A percentile compares a stretch with the other conserved stretches of the same genome.
These are phyloP conservation scores for Vollenhovia emeryi DNA, from an alignment of 1,140 invertebrate genomes.

Conservation along the genomic window DNA sequence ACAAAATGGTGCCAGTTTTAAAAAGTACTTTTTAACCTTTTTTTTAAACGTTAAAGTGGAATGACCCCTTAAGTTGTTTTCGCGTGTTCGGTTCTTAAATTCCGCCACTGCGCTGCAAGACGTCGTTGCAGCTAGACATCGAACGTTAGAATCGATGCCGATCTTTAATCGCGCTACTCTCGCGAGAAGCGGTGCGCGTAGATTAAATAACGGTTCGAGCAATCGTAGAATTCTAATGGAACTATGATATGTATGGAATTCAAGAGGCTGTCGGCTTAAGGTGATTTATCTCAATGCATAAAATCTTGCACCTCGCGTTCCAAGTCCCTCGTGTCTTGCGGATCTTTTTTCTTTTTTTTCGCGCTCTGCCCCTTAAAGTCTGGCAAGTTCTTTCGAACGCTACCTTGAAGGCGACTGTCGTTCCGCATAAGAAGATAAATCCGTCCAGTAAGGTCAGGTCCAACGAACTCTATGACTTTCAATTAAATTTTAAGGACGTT, in stretches of 20 bases:
- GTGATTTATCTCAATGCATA: constrained; percentile 1
- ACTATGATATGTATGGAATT: neutral
- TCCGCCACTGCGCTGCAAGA: too few relatives aligned
- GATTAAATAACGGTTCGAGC: neutral
- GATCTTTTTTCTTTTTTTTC: neutral
- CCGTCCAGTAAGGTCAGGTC: neutral
- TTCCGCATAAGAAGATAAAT: constrained; percentile 1
- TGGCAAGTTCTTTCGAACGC: neutral
- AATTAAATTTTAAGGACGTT: constrained; percentile 44
- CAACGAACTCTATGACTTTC: constrained; percentile 13
- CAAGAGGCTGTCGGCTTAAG: neutral
- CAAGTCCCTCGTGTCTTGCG: neutral
- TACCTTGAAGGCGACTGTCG: neutral
- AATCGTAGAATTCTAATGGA: constrained; percentile 26
- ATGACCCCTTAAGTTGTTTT: too few relatives aligned
- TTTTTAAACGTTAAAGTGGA: too few relatives aligned
- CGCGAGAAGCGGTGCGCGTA: neutral
- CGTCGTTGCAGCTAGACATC: neutral
- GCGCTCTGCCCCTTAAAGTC: neutral
- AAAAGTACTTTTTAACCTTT: too few relatives aligned
- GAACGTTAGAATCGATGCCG: neutral
- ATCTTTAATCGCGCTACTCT: neutral
- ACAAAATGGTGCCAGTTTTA: too few relatives aligned
- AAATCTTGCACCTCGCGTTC: neutral
- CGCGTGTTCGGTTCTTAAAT: too few relatives aligned